Conservation (phyloP, 1,140 invertebrate genomes). For the Papilio helenus region DNA sequence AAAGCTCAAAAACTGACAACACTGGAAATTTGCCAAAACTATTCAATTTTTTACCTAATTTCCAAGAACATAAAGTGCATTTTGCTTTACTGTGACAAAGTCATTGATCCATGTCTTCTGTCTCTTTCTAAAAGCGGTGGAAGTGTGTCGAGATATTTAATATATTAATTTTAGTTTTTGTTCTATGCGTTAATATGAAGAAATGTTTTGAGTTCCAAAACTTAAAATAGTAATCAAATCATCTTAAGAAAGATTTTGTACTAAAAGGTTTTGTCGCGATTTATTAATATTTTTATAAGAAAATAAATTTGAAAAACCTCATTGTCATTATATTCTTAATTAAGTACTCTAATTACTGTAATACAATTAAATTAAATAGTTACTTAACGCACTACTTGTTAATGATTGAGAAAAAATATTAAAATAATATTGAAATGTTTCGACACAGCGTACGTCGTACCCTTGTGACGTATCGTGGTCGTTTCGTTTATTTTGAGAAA, state of each 20-base stretch:
- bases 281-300: background rate
- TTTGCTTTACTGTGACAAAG: background rate
- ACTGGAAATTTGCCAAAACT: background rate
- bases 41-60: background rate
- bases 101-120: constrained; percentile 1
- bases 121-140: constrained; percentile 34
- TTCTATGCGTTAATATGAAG: background rate
- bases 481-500: background rate
- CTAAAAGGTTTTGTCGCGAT: background rate
- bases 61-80: background rate
- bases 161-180: constrained; percentile 4
- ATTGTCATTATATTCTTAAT: background rate
- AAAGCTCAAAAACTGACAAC: constrained; percentile 34
- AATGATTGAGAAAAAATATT: background rate
- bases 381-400: background rate
- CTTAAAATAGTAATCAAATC: background rate
- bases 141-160: background rate
- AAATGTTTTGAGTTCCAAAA: background rate
- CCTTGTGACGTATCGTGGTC: background rate
- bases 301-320: background rate
- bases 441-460: constrained; percentile 34
- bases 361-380: background rate
- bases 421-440: background rate
- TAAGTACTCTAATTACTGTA: background rate
- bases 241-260: background rate